Conservation (phyloP, 2,113 vertebrate genomes). For the Muntiacus reevesi region DNA sequence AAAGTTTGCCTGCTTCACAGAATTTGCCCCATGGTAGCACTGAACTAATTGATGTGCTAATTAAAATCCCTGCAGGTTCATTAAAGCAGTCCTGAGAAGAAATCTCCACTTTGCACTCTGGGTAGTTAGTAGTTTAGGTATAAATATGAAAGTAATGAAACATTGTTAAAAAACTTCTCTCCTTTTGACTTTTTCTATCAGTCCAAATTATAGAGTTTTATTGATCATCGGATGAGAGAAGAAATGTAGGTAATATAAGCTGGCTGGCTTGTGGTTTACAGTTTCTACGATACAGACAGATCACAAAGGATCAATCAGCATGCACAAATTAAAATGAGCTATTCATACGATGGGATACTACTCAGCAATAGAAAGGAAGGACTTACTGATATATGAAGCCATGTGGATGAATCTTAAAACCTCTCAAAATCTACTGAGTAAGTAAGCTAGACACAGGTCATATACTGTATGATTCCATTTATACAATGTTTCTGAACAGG, state of each 20-base stretch:
- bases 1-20: not conserved
- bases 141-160: not conserved
- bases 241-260: not conserved
- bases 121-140: not conserved
- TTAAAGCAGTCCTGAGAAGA: not conserved
- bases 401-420: not conserved
- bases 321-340: not conserved
- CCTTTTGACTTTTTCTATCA: not conserved
- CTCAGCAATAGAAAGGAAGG: not conserved
- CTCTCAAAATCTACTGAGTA: not conserved
- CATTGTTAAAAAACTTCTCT: not conserved
- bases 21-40: not conserved
- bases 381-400: not conserved
- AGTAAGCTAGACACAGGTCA: not conserved
- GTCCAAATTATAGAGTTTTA: not conserved
- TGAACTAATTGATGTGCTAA: not conserved
- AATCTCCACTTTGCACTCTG: not conserved
- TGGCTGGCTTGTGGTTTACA: not conserved
- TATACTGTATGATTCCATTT: not conserved
- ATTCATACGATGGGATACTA: not conserved
- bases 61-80: not conserved
- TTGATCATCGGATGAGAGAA: not conserved
- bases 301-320: not conserved
- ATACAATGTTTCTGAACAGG: not conserved
- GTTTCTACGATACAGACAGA: not conserved